Base-by-base conservation (phyloP, 2,113 vertebrate species). In the Nothobranchius kuhntae region DNA sequence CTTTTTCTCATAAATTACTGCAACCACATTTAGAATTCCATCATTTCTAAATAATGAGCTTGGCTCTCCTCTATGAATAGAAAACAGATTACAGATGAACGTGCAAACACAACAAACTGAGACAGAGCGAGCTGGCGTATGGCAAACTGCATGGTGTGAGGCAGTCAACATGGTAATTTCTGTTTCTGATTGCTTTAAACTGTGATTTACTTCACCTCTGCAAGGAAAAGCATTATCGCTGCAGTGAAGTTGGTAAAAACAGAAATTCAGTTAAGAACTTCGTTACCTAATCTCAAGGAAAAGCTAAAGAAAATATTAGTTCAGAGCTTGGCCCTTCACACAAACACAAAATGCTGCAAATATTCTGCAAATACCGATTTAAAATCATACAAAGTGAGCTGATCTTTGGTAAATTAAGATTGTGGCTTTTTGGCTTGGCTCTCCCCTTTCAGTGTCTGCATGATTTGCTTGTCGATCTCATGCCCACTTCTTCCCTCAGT, bases 1-100 rank as follows among this genome's bases (percentile, higher is more conserved):
- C 15, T 56, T 75, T 67, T 45, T 63, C 12, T 7, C 36, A 38
- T 30, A 52, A 68, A 44, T 46, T 46, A 61, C 67, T 24, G 9
- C 8, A 38, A 12, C 30, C 61, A 54, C 58, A 54, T 54, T 47
- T 53, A 53, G 44, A 53, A 53, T 53, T 11, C 12, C 56, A 69
- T 53, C 53, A 62, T 75, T 62, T 68, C 13, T 26, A 30, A 15
- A 0, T 62, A 57, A 68, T 63, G 53, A 68, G 46, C 52, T 42
- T 11, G 62, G 17, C 52, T 54, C 50, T 36, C 35, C 44, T 44
- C 0, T 0, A 51, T 68, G 53, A 68, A 57, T 15, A 67, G 46
- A 52, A 57, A 61, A 61, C 35, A 62, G 53, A 56, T 45, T 48
- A 45, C 21, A 68, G 53, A 62, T 14, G 4, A 30, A 30, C 15